Conservation (phyloP, 2,888 invertebrate species). For the Pheosia gnoma region DNA sequence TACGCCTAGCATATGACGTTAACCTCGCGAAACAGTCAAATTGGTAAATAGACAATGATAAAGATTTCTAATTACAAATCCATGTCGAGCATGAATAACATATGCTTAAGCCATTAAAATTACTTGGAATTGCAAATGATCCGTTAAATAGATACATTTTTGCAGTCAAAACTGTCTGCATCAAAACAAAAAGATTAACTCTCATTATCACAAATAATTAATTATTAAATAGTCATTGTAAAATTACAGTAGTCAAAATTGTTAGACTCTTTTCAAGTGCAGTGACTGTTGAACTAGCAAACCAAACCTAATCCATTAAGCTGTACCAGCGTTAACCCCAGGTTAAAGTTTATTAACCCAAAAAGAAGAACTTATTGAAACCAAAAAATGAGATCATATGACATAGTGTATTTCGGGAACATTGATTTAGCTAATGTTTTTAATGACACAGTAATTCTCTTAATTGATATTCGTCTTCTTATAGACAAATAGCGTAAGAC, state of each 20-base stretch:
- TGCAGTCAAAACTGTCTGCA: constrained; percentile 2
- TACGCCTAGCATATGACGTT: no score
- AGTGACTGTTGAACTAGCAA: background rate
- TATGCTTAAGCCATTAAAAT: background rate
- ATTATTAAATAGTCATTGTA: background rate
- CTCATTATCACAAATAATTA: background rate
- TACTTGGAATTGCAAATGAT: background rate
- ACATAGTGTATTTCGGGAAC: background rate
- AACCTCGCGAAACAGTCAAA: no score
- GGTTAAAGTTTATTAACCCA: constrained; percentile 30
- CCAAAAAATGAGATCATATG: constrained; percentile 9
- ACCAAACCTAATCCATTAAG: constrained; percentile 5
- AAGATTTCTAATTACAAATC: no score
- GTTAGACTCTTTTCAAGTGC: background rate
- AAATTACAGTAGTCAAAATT: background rate
- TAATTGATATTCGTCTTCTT: constrained; percentile 2
- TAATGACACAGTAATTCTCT: background rate
- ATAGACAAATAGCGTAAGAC: constrained; percentile 3
- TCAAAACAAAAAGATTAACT: constrained; percentile 4
- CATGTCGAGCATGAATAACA: no score
- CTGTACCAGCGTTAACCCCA: background rate
- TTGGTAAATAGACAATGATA: no score
- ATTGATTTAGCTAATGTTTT: constrained; percentile 8
- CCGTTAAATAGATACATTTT: background rate
- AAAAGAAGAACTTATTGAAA: constrained; percentile 28